Evolutionary conservation across 2,113 vertebrate species (phyloP), one percentile per base, ranked within the genome.

Genomic region (Siniperca chuatsi): DNA sequence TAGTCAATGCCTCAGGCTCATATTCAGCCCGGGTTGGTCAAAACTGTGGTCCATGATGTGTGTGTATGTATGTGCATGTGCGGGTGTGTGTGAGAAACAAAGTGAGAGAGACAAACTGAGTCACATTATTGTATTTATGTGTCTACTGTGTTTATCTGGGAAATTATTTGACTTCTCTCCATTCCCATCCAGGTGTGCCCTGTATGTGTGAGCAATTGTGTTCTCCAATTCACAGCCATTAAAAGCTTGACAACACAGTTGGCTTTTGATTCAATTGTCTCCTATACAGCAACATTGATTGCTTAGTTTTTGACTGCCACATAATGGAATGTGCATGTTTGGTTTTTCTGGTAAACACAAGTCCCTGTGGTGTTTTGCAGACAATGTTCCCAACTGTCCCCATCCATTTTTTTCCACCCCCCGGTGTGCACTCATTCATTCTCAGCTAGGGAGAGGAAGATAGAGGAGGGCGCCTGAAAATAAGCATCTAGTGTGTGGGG

Each of bases 261-360:
- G 64, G 74, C 73, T 85, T 82, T 81, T 87, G 37, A 91, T 82
- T 92, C 81, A 84, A 79, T 78, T 81, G 68, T 85, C 73, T 75
- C 57, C 80, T 57, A 79, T 73, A 79, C 54, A 86, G 76, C 67
- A 80, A 75, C 87, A 73, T 42, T 86, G 82, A 92, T 86, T 87
- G 83, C 60, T 85, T 76, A 21, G 62, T 86, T 86, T 88, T 80
- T 79, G 85, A 90, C 86, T 73, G 69, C 60, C 33, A 79, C 57
- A 91, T 77, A 86, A 89, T 87, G 80, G 69, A 92, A 93, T 89
- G 85, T 89, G 74, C 87, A 91, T 87, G 88, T 80, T 87, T n/a
- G 23, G 21, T 81, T 85, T 78, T 77, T 79, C 79, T 85, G 81
- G 67, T 91, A 79, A 89, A 88, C 83, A 89, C 35, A 74, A 87